Base-by-base conservation (phyloP, 2,888 invertebrate species). In the Rhodophaea formosa region DNA sequence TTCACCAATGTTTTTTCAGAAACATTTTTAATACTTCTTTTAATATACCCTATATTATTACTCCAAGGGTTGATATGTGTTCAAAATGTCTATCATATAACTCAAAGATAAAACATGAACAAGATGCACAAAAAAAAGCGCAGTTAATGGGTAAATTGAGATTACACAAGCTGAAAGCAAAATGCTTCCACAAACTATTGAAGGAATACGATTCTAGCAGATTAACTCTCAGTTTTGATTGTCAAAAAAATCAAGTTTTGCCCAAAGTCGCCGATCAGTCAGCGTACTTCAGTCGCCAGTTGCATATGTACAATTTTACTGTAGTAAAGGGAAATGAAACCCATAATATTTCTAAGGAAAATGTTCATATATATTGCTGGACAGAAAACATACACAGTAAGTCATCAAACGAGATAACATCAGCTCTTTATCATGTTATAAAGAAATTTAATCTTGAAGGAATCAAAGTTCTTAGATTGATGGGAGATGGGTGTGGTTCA, bases 1-100 rank as follows among this genome's bases (percentile, higher is more conserved):
- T 62, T 35, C 52, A 52, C 42, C 60, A 59, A 52, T 62, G 53
- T 52, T 60, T 56, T 29, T 53, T 53, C 53, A 12, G 53, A 44
- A 44, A 44, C 14, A 49, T 29, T 49, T 32, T 32, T 10, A 32
- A 32, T 32, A 32, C 32, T 32, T 32, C 8, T 32, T 8, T 1
- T 32, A 32, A 32, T 32, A 32, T 32, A 32, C 5, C 5, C 5
- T 32, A n/a, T n/a, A n/a, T 32, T 32, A 32, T 32, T 8, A 32
- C 32, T 32, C 32, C 32, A 32, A 32, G 32, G 32, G 32, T 32
- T 32, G 32, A 32, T 32, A 32, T 32, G 32, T 32, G 32, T 32
- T 32, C 32, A 32, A 32, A 32, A 32, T 32, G 32, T 32, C 32
- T 32, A 6, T 32, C 32, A 10, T 32, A 32, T 32, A 32, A 32